A percentile compares a stretch with the other conserved stretches of the same genome.
These are phyloP conservation scores for Melanocharis versteri DNA, from an alignment of 2,113 vertebrate species.

Conservation along the genomic window DNA sequence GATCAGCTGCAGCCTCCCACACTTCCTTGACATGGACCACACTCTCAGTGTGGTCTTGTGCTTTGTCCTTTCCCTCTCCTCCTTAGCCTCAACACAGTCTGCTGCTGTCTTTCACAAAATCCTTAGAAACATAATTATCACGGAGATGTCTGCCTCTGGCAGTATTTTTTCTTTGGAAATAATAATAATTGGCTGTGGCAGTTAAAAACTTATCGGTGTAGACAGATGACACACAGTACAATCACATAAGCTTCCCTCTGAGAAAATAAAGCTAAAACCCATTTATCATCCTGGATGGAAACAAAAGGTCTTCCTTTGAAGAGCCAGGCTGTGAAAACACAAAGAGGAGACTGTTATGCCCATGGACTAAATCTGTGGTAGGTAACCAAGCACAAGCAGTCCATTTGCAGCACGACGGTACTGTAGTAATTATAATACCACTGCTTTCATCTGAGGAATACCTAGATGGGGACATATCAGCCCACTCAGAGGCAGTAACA, in stretches of 20 bases:
- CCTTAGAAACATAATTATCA: constrained; percentile 24
- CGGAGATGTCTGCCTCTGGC: constrained; percentile 37
- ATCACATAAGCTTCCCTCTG: constrained; percentile 35
- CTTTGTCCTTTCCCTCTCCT: background rate
- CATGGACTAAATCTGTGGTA: background rate
- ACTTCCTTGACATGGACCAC: background rate
- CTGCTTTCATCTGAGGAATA: background rate
- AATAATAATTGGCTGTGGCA: constrained; percentile 30
- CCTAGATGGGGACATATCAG: background rate
- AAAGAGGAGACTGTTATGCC: background rate
- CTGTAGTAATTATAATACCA: background rate
- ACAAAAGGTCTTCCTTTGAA: constrained; percentile 43
- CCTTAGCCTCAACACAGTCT: background rate
- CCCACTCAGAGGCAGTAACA: background rate
- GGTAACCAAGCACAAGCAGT: background rate
- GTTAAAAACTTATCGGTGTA: constrained; percentile 5
- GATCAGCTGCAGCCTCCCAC: background rate
- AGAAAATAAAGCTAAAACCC: constrained; percentile 49
- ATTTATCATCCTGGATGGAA: constrained; percentile 27
- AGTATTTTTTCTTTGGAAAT: constrained; percentile 8
- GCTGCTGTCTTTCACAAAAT: background rate
- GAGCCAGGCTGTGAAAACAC: constrained; percentile 11
- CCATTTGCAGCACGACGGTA: background rate
- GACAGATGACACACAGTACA: constrained; percentile 57
- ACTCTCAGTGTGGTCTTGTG: background rate